Base-by-base conservation (phyloP, 2,888 invertebrate genomes). In the Beris chalybata region DNA sequence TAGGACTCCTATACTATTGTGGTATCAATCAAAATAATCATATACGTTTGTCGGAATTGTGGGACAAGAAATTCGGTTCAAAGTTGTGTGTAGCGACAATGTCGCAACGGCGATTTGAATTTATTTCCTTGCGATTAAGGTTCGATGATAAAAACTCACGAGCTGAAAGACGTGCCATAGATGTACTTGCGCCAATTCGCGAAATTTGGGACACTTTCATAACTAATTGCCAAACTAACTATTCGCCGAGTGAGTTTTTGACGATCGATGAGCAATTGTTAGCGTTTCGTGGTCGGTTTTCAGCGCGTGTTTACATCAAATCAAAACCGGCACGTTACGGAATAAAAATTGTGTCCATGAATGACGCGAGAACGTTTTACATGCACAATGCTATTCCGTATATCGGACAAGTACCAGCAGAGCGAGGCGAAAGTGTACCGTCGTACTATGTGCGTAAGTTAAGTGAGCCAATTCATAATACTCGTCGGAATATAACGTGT, bases 121-220 rank as follows among this genome's bases (percentile, higher is more conserved):
- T 13, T 50, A 50, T 50, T 50, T 13, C 13, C 13, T 50, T n/a
- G 12, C 50, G 13, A 11, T 9, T 15, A 7, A 15, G 53, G n/a
- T 53, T 53, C 29, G 53, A 53, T 29, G 53, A 29, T 50, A 50
- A 50, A 29, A 53, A 29, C n/a, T 29, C 30, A 53, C 30, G 15
- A n/a, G 30, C 29, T 53, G 53, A 15, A 53, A 53, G 53, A 29
- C 29, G 53, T n/a, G 29, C 29, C n/a, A 30, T 9, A 29, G 53
- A 53, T 53, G n/a, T 53, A 9, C 53, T 53, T 7, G 29, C 53
- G n/a, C 53, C 29, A 53, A 53, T 53, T 53, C 53, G 53, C 30
- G 53, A 53, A 53, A 53, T 53, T 53, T 53, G 53, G 29, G 53
- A 53, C 29, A 53, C n/a, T 53, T 53, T 53, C n/a, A 29, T n/a